Percentiles rank a stretch among this genome's conserved stretches.
Evolutionary conservation across 2,888 invertebrate genomes (phyloP).

Genomic region (Cerceris ruficornis): DNA sequence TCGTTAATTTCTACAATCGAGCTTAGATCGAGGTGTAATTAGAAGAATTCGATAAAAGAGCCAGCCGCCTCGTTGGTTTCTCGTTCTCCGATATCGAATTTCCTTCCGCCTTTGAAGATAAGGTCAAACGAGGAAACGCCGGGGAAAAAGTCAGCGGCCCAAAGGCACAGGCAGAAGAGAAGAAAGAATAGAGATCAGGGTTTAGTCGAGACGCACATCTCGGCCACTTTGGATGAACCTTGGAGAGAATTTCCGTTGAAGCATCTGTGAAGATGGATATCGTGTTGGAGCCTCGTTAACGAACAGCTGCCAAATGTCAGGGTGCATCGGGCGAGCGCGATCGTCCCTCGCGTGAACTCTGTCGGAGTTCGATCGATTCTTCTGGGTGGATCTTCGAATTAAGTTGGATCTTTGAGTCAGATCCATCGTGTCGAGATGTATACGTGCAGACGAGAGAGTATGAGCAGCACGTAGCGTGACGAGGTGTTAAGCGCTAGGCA

Average conservation of each 20-base stretch:
- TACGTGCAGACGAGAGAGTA: too few relatives aligned
- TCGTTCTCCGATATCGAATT: slow-evolving; percentile 17
- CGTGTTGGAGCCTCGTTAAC: slow-evolving; percentile 2
- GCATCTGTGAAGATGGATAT: slow-evolving; percentile 1
- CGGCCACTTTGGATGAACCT: too few relatives aligned
- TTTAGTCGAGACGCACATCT: neutral
- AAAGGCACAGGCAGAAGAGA: neutral
- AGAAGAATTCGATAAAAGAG: too few relatives aligned
- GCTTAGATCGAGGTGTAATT: too few relatives aligned
- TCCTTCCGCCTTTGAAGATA: slow-evolving; percentile 6
- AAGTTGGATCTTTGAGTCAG: slow-evolving; percentile 52
- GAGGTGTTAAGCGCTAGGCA: too few relatives aligned
- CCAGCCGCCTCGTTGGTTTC: neutral
- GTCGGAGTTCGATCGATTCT: slow-evolving; percentile 52
- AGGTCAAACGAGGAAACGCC: neutral
- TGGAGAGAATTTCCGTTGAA: too few relatives aligned
- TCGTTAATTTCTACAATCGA: too few relatives aligned
- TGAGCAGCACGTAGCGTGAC: too few relatives aligned
- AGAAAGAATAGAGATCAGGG: neutral
- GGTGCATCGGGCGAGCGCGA: slow-evolving; percentile 48
- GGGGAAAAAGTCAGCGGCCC: neutral
- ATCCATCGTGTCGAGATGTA: slow-evolving; percentile 55
- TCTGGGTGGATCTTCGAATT: slow-evolving; percentile 57
- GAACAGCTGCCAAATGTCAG: slow-evolving; percentile 60
- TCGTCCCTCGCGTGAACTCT: slow-evolving; percentile 65